These are phyloP conservation scores for Caracal caracal DNA, from an alignment of 2,113 vertebrate genomes.

Conservation along the genomic window DNA sequence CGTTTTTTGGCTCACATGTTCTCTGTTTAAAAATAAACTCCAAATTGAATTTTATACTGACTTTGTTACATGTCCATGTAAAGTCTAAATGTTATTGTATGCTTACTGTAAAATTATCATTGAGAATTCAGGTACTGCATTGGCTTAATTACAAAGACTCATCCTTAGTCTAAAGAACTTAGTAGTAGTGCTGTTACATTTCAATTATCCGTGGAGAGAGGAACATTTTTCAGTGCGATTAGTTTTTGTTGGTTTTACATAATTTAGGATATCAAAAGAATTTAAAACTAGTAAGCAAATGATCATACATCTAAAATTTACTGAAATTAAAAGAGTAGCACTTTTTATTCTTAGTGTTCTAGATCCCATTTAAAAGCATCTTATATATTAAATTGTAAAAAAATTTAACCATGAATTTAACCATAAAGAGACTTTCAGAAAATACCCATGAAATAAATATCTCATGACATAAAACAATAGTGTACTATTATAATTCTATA, in stretches of 20 bases:
- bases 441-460: neutral
- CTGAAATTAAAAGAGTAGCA: neutral
- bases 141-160: neutral
- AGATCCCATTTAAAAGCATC: conserved; percentile 19
- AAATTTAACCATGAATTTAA: neutral
- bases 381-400: neutral
- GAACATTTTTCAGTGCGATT: neutral
- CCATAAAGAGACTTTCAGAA: conserved; percentile 7
- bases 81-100: neutral
- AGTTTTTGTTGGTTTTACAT: neutral
- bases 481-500: neutral
- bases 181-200: neutral
- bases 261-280: conserved; percentile 6
- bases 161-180: neutral
- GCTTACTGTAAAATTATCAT: neutral
- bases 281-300: conserved; percentile 11
- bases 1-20: neutral
- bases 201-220: neutral
- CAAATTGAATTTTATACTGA: conserved; percentile 32
- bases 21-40: neutral
- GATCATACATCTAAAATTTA: neutral
- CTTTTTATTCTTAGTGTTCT: neutral
- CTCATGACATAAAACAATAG: neutral
- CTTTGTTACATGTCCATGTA: neutral
- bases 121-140: neutral